Evolutionary conservation across 2,797 vertebrate genomes (phyloP).

Genomic region (Trematomus bernacchii): DNA sequence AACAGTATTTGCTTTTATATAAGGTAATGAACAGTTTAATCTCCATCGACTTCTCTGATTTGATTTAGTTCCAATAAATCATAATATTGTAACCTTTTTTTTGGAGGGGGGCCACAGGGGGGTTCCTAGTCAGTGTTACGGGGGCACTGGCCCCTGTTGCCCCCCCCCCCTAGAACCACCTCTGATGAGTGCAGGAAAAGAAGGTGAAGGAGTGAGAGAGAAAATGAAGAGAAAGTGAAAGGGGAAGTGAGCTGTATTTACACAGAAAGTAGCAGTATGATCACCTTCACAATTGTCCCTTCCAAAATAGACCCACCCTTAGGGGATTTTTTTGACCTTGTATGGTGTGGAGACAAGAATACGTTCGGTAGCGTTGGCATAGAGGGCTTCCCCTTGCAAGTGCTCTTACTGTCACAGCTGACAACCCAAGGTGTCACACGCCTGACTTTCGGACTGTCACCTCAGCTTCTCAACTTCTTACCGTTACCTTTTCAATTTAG

Average conservation of each 20-base stretch:
- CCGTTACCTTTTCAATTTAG: constrained; percentile 16
- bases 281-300: constrained; percentile 9
- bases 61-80: too few relatives aligned
- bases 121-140: too few relatives aligned
- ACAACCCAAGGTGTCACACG: constrained; percentile 44
- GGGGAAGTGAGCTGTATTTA: constrained; percentile 22
- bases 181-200: constrained; percentile 8
- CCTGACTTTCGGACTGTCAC: constrained; percentile 24
- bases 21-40: too few relatives aligned
- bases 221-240: neutral
- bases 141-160: too few relatives aligned
- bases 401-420: constrained; percentile 47
- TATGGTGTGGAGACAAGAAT: neutral
- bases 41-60: too few relatives aligned
- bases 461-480: constrained; percentile 45
- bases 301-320: constrained; percentile 7
- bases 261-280: neutral
- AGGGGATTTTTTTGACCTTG: neutral
- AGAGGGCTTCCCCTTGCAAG: constrained; percentile 46
- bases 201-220: neutral
- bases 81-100: too few relatives aligned
- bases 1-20: too few relatives aligned
- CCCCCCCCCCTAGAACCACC: too few relatives aligned
- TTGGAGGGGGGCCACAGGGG: too few relatives aligned
- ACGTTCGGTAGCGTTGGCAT: constrained; percentile 46